Evolutionary conservation across 2,113 vertebrate species (phyloP).

Genomic region (Numida meleagris): DNA sequence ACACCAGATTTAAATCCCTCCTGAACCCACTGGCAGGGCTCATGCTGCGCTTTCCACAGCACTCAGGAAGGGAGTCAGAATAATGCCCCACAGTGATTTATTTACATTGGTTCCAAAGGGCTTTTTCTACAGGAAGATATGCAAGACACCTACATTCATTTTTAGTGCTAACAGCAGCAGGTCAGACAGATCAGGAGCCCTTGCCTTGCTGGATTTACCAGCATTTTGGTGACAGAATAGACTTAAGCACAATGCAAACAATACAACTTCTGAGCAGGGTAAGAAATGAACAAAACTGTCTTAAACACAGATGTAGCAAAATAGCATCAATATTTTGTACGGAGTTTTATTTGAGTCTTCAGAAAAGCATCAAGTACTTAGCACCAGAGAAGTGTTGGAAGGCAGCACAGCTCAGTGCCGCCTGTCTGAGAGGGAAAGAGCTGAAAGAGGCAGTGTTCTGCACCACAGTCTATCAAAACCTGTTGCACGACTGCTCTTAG

Average conservation of each 20-base stretch:
- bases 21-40: neutral
- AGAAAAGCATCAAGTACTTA: neutral
- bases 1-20: neutral
- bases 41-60: neutral
- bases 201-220: neutral
- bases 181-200: neutral
- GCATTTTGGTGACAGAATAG: neutral
- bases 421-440: neutral
- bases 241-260: neutral
- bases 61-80: neutral
- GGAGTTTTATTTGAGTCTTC: neutral
- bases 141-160: neutral
- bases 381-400: neutral
- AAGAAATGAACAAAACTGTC: neutral
- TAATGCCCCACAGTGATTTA: neutral
- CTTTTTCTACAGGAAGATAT: slow-evolving; percentile 13
- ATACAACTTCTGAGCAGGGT: neutral
- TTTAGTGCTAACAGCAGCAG: neutral
- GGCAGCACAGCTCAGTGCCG: neutral
- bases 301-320: neutral
- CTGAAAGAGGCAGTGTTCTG: neutral
- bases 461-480: neutral
- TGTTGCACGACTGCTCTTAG: neutral
- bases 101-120: neutral
- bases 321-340: neutral